Percentiles rank a stretch among this genome's conserved stretches.
Conservation (phyloP, 2,797 vertebrate genomes). For the Hoplostethus mediterraneus region DNA sequence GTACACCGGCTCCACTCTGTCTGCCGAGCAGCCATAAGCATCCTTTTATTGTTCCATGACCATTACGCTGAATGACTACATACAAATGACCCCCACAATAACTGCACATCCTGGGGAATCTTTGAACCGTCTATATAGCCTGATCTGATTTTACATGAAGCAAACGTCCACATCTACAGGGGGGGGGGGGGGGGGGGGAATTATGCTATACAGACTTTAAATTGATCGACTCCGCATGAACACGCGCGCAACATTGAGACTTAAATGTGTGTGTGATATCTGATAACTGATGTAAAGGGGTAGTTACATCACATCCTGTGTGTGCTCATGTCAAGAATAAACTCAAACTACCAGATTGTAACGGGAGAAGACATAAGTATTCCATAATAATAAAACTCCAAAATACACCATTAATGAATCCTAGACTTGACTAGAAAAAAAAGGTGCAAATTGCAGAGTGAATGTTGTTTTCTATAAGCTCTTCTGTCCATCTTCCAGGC, state of each 20-base stretch:
- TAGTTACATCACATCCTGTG: neutral
- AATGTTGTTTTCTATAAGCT: neutral
- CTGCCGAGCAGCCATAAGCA: conserved; percentile 73
- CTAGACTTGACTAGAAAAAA: neutral
- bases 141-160: conserved; percentile 1
- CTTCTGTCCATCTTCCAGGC: conserved; percentile 22
- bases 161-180: neutral
- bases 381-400: neutral
- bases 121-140: conserved; percentile 8
- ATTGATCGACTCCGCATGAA: neutral
- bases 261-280: neutral
- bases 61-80: conserved; percentile 64
- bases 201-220: neutral
- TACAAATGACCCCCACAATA: conserved; percentile 49
- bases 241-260: no score
- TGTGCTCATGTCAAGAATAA: neutral
- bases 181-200: neutral
- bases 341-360: neutral
- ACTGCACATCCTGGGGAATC: conserved; percentile 54
- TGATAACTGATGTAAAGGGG: neutral
- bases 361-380: neutral
- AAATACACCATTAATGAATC: neutral
- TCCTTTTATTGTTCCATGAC: conserved; percentile 78
- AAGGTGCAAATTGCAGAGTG: neutral
- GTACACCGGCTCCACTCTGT: conserved; percentile 76